Percentiles rank a stretch among this genome's conserved stretches.
Conservation (phyloP, 2,888 invertebrate species). For the Agrotis clavis region DNA sequence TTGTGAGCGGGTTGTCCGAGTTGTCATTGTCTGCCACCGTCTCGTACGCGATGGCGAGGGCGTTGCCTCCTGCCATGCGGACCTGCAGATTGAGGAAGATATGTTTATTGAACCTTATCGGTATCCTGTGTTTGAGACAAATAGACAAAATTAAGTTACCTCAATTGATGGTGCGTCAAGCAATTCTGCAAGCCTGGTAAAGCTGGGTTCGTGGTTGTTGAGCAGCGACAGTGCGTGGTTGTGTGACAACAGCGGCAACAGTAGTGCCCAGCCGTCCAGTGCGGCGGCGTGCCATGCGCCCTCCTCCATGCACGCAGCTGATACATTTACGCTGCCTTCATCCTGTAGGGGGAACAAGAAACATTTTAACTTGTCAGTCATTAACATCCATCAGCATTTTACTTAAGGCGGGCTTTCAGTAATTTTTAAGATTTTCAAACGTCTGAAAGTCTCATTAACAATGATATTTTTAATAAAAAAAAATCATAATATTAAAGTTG, state of each 20-base stretch:
- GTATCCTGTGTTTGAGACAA: neutral
- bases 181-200: slow-evolving; percentile 90
- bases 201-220: slow-evolving; percentile 70
- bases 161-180: slow-evolving; percentile 84
- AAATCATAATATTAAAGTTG: too few species aligned
- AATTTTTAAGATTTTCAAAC: too few species aligned
- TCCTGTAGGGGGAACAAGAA: slow-evolving; percentile 84
- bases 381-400: neutral
- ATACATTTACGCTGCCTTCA: slow-evolving; percentile 92
- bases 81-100: slow-evolving; percentile 67
- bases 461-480: too few species aligned
- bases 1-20: slow-evolving; percentile 90
- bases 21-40: slow-evolving; percentile 94
- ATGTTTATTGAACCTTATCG: neutral
- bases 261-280: slow-evolving; percentile 96
- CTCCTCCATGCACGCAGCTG: slow-evolving; percentile 93
- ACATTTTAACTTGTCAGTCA: neutral
- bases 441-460: too few species aligned
- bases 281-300: slow-evolving; percentile 95
- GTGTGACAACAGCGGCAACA: slow-evolving; percentile 95
- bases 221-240: slow-evolving; percentile 92
- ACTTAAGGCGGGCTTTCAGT: too few species aligned
- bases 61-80: slow-evolving; percentile 94
- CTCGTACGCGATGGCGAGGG: slow-evolving; percentile 95
- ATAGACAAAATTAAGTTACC: slow-evolving; percentile 53